These are phyloP conservation scores for Sthenelais limicola DNA, from an alignment of 2,888 invertebrate species.

Conservation along the genomic window DNA sequence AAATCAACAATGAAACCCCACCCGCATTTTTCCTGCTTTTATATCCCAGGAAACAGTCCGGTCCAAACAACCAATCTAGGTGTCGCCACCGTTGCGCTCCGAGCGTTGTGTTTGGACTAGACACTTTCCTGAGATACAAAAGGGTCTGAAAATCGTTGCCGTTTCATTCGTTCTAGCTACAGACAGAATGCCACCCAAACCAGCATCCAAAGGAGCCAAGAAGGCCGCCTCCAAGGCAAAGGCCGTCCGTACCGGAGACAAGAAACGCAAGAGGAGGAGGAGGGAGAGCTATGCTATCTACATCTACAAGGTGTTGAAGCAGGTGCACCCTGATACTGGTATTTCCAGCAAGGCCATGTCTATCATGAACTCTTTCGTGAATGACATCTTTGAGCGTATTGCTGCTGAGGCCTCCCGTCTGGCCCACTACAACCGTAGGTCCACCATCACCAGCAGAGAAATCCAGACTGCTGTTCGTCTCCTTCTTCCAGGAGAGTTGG, in stretches of 20 bases:
- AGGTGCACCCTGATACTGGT: slow-evolving; percentile 67
- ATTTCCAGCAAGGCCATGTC: slow-evolving; percentile 59
- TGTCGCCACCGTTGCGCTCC: not conserved
- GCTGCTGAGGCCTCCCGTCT: slow-evolving; percentile 63
- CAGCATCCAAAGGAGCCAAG: slow-evolving; percentile 55
- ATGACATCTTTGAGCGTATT: slow-evolving; percentile 67
- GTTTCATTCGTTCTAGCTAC: too few relatives aligned
- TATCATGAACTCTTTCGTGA: slow-evolving; percentile 61
- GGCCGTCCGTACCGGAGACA: slow-evolving; percentile 57
- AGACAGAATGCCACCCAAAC: slow-evolving; percentile 51
- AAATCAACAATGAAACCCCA: slow-evolving; percentile 7
- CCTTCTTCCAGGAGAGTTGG: slow-evolving; percentile 81
- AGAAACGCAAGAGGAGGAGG: slow-evolving; percentile 58
- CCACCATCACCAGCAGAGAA: slow-evolving; percentile 76
- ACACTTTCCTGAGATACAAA: too few relatives aligned
- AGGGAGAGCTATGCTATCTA: slow-evolving; percentile 60
- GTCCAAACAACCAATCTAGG: slow-evolving; percentile 11
- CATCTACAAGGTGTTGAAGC: slow-evolving; percentile 64
- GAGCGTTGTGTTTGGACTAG: too few relatives aligned
- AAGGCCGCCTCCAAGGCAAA: slow-evolving; percentile 59
- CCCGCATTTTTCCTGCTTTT: not conserved
- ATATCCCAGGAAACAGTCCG: not conserved
- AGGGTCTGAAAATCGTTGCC: too few relatives aligned
- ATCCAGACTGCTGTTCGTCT: slow-evolving; percentile 81
- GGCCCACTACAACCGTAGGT: slow-evolving; percentile 59